Conservation (phyloP, 2,797 vertebrate genomes). For the Xiphophorus birchmanni region DNA sequence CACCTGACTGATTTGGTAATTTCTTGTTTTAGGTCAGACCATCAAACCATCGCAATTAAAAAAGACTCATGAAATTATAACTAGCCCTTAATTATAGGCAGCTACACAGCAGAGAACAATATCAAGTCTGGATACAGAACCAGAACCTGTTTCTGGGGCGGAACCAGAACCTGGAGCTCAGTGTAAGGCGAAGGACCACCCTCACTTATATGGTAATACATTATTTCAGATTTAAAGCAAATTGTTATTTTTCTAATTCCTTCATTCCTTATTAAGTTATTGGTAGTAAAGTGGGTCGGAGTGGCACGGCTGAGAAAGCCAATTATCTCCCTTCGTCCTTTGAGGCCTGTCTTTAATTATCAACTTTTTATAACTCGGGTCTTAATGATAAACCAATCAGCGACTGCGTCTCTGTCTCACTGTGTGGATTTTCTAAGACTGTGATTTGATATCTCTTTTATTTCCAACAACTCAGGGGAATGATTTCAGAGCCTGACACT, state of each 20-base stretch:
- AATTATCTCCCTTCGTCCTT: constrained; percentile 69
- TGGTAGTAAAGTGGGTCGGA: constrained; percentile 72
- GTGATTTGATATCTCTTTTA: constrained; percentile 67
- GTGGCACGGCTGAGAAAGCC: constrained; percentile 65
- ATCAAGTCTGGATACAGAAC: not conserved
- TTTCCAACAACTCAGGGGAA: constrained; percentile 26
- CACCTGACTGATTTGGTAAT: no score
- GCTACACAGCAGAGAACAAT: not conserved
- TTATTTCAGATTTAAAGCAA: constrained; percentile 29
- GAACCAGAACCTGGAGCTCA: constrained; percentile 7
- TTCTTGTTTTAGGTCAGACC: no score
- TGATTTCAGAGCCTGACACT: constrained; percentile 33
- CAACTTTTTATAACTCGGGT: constrained; percentile 77
- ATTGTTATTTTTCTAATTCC: constrained; percentile 50
- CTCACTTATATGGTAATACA: not conserved
- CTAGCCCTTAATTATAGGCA: not conserved
- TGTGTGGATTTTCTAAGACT: constrained; percentile 47
- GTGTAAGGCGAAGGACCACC: not conserved
- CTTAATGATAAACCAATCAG: constrained; percentile 70
- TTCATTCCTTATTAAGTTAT: constrained; percentile 67
- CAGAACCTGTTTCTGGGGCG: not conserved
- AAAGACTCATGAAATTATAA: constrained; percentile 15
- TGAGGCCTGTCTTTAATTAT: constrained; percentile 78
- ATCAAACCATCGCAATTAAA: not conserved
- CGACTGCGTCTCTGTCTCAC: constrained; percentile 38